These are phyloP conservation scores for Maniola hyperantus DNA, from an alignment of 2,888 invertebrate species.

Conservation along the genomic window DNA sequence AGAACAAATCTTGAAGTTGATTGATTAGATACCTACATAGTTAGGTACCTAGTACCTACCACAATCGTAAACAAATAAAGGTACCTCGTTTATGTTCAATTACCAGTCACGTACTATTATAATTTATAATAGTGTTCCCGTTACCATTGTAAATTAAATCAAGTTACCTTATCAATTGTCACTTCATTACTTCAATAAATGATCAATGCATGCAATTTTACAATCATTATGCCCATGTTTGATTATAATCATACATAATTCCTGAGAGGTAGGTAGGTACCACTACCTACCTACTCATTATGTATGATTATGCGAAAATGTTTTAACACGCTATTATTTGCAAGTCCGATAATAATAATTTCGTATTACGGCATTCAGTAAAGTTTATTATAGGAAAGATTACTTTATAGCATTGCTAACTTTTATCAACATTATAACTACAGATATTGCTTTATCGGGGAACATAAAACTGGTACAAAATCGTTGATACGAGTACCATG, in stretches of 20 bases:
- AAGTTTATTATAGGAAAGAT: slow-evolving; percentile 45
- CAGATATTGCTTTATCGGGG: slow-evolving; percentile 67
- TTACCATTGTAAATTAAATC: not conserved
- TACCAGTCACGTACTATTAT: not conserved
- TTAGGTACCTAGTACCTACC: no score
- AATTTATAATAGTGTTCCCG: no score
- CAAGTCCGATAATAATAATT: slow-evolving; percentile 38
- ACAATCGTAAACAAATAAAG: not conserved
- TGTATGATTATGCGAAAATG: slow-evolving; percentile 26
- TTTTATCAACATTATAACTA: slow-evolving; percentile 74
- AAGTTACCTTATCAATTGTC: slow-evolving; percentile 13
- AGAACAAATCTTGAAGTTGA: no score
- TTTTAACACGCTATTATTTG: slow-evolving; percentile 33
- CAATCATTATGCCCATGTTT: slow-evolving; percentile 19
- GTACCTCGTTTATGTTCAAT: not conserved
- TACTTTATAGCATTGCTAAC: slow-evolving; percentile 49
- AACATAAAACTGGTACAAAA: slow-evolving; percentile 71
- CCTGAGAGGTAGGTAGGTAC: not conserved
- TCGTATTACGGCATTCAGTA: slow-evolving; percentile 36
- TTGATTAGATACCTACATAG: no score
- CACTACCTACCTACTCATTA: no score
- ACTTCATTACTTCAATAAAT: slow-evolving; percentile 5
- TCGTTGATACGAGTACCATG: slow-evolving; percentile 57
- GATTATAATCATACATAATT: slow-evolving; percentile 22
- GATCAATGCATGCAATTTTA: slow-evolving; percentile 8